A percentile compares a stretch with the other conserved stretches of the same genome.
Evolutionary conservation across 2,888 invertebrate species (phyloP).

Genomic region (Pimpla rufipes): DNA sequence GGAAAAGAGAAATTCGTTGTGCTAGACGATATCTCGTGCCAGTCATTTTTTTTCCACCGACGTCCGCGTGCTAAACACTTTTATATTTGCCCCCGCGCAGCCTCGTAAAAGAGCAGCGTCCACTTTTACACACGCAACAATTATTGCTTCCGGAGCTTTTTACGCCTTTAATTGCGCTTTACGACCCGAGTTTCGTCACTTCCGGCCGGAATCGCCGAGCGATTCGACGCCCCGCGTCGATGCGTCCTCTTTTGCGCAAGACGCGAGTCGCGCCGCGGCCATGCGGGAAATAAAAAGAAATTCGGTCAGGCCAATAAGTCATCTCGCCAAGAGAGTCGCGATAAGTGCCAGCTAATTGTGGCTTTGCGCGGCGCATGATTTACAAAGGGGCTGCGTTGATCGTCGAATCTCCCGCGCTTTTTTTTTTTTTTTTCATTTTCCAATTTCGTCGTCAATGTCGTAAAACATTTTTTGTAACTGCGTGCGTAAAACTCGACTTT

Average conservation of each 20-base stretch:
- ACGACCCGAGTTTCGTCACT: conserved; percentile 22
- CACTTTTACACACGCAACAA: conserved; percentile 26
- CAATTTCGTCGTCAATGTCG: no score
- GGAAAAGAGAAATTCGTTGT: conserved; percentile 44
- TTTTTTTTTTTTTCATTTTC: background rate
- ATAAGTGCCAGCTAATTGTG: conserved; percentile 26
- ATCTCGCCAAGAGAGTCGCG: background rate
- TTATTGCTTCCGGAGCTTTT: conserved; percentile 48
- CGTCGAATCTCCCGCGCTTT: background rate
- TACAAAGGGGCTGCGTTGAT: conserved; percentile 1
- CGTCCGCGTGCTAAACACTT: conserved; percentile 7
- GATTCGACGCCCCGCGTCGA: background rate
- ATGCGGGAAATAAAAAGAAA: conserved; percentile 3
- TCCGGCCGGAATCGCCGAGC: background rate
- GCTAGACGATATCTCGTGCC: conserved; percentile 18
- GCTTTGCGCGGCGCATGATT: background rate
- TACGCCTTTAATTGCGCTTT: conserved; percentile 31
- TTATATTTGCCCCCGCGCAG: background rate
- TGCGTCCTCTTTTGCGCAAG: background rate
- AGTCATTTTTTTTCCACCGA: conserved; percentile 14
- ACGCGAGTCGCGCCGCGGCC: background rate
- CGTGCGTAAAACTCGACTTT: no score
- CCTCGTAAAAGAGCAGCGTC: background rate
- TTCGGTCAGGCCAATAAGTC: conserved; percentile 8
- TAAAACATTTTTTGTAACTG: no score